Percentiles rank a stretch among this genome's conserved stretches.
Evolutionary conservation across 1,140 invertebrate species (phyloP).

Genomic region (Zaprionus gabonicus): DNA sequence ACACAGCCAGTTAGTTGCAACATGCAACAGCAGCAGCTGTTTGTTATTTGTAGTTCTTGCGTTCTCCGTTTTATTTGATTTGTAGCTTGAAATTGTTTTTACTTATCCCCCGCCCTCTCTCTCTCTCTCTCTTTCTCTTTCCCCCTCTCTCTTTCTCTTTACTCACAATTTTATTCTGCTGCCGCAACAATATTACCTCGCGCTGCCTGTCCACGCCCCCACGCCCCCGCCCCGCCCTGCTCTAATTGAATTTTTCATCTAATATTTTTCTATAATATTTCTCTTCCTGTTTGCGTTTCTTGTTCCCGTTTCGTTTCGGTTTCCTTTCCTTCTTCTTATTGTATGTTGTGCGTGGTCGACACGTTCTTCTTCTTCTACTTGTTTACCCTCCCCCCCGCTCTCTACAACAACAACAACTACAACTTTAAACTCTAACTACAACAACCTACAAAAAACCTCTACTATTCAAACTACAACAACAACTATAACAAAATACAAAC

Average conservation of each 20-base stretch:
- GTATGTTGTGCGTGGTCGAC: slow-evolving; percentile 63
- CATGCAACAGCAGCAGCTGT: neutral
- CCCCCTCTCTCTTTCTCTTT: slow-evolving; percentile 17
- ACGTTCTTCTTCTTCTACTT: slow-evolving; percentile 25
- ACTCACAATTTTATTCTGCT: slow-evolving; percentile 3
- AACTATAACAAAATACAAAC: slow-evolving; percentile 23
- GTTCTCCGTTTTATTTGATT: slow-evolving; percentile 30
- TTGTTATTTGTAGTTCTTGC: slow-evolving; percentile 42
- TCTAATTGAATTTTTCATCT: slow-evolving; percentile 5
- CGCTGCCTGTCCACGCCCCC: too few species aligned
- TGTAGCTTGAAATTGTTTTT: slow-evolving; percentile 51
- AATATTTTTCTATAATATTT: slow-evolving; percentile 8
- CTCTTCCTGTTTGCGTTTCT: slow-evolving; percentile 29
- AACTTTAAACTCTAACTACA: slow-evolving; percentile 14
- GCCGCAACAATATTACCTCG: slow-evolving; percentile 19
- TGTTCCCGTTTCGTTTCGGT: slow-evolving; percentile 12
- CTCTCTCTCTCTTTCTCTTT: slow-evolving; percentile 24
- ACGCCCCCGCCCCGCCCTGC: neutral
- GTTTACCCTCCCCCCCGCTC: slow-evolving; percentile 51
- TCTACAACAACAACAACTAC: slow-evolving; percentile 45
- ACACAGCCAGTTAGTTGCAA: neutral
- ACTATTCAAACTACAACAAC: slow-evolving; percentile 25
- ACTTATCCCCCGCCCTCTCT: slow-evolving; percentile 25
- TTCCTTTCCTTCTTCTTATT: slow-evolving; percentile 31
- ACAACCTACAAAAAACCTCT: slow-evolving; percentile 35